phyloP scores from a whole-genome alignment of 2,797 vertebrate genomes.

The Antrozous pallidus region DNA sequence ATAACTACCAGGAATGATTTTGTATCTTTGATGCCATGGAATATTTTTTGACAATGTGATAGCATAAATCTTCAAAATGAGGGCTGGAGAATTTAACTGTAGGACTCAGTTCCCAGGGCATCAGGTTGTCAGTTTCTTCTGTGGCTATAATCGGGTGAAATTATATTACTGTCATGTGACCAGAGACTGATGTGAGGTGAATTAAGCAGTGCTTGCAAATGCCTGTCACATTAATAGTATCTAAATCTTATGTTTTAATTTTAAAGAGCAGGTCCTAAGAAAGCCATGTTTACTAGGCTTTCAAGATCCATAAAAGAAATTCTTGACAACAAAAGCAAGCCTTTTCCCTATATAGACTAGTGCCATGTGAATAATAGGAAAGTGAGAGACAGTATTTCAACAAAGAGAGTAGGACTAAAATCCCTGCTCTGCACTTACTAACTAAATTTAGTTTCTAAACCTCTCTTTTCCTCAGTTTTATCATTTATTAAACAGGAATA shows the following conservation, averaged over 20 bases:
- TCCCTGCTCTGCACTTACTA: not conserved
- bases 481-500: not conserved
- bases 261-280: conserved; percentile 61
- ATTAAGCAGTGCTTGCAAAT: conserved; percentile 64
- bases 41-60: not conserved
- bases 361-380: not conserved
- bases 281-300: conserved; percentile 62
- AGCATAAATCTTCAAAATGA: conserved; percentile 60
- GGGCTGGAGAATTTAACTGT: not conserved
- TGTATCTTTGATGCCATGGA: not conserved
- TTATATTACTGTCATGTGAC: conserved; percentile 63
- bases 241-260: conserved; percentile 69
- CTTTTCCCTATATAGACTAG: not conserved
- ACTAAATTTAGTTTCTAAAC: not conserved
- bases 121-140: conserved; percentile 54
- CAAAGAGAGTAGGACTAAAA: not conserved
- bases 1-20: conserved; percentile 42
- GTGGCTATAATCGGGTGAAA: conserved; percentile 61
- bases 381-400: not conserved
- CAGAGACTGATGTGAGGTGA: conserved; percentile 50
- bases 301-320: conserved; percentile 57
- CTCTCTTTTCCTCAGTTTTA: not conserved
- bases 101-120: conserved; percentile 67
- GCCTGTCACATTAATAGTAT: conserved; percentile 58
- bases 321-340: conserved; percentile 50